Evolutionary conservation across 2,888 invertebrate species (phyloP), one percentile per base, ranked within the genome.

Genomic region (Tryphoninae sp.): DNA sequence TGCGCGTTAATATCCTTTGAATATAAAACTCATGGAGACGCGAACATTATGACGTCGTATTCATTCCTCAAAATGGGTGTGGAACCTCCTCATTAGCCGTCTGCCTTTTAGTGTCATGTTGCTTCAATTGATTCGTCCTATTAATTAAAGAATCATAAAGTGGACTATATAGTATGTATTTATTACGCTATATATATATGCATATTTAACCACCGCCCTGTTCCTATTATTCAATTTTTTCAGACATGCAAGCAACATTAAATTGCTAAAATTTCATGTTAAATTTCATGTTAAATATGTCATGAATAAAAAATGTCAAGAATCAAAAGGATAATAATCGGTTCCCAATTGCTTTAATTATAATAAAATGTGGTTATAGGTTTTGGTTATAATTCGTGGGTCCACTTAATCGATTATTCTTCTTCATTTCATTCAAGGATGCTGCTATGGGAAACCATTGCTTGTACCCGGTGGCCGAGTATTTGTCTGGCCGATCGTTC

Each of bases 391-490:
- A 45, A 45, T 45, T 45, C 7, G 13, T 3, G 11, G 3, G 4
- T 13, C 3, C 1, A 1, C 1, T 45, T 9, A 45, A 13, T 45
- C 11, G 9, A 45, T 45, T 45, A 13, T 45, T 13, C 45, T 13
- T 11, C 0, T 16, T 6, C 9, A 7, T 65, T 65, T 65, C 49
- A 26, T 33, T 33, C 26, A 91, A 98, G 99, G 98, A 95, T 98
- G 98, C 93, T 98, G 98, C 92, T 97, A 98, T 92, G 95, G 96
- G 88, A 97, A 97, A 92, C 99, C 99, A 55, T 93, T 97, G 73
- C 93, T 99, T 86, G 97, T 99, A 73, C 98, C 98, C 55, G 99
- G 99, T 83, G 99, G 99, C 9, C 94, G 99, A 73, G 98, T 98
- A 26, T 99, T 99, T 93, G 98, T 99, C 16, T 98, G 98, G 98